Conservation (phyloP, 2,797 vertebrate species). For the Karalla daura region DNA sequence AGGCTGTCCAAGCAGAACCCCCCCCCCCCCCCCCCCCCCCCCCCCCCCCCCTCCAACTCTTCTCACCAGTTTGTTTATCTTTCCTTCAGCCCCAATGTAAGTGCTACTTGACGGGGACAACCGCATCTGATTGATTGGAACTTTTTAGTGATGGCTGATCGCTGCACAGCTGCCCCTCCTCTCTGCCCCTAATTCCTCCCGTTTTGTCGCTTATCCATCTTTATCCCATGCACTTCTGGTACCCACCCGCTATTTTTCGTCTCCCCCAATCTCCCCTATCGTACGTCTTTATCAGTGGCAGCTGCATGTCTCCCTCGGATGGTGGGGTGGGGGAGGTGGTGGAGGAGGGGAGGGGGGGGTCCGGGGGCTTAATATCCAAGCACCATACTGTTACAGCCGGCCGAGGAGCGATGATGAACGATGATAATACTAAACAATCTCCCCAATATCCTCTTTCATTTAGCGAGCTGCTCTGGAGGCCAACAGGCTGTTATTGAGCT, state of each 20-base stretch:
- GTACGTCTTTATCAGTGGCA: constrained; percentile 59
- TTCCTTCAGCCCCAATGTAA: constrained; percentile 20
- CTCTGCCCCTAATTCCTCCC: not conserved
- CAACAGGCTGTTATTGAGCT: constrained; percentile 47
- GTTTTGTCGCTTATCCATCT: constrained; percentile 16
- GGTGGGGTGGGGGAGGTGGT: too few species aligned
- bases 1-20: constrained; percentile 46
- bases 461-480: constrained; percentile 51
- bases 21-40: not conserved
- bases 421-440: constrained; percentile 62
- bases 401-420: constrained; percentile 48
- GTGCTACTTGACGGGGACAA: constrained; percentile 2
- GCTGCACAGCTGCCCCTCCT: not conserved
- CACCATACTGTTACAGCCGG: constrained; percentile 37
- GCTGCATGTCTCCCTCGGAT: constrained; percentile 54
- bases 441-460: constrained; percentile 70
- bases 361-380: constrained; percentile 43
- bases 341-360: too few species aligned
- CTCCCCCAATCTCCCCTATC: constrained; percentile 27
- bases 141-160: constrained; percentile 8
- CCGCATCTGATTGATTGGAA: constrained; percentile 41
- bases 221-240: constrained; percentile 20
- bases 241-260: constrained; percentile 3
- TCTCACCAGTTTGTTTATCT: constrained; percentile 37
- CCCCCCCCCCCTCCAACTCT: not conserved